Evolutionary conservation across 2,113 vertebrate species (phyloP), one percentile per base, ranked within the genome.

Genomic region (Chaetodon trifascialis): DNA sequence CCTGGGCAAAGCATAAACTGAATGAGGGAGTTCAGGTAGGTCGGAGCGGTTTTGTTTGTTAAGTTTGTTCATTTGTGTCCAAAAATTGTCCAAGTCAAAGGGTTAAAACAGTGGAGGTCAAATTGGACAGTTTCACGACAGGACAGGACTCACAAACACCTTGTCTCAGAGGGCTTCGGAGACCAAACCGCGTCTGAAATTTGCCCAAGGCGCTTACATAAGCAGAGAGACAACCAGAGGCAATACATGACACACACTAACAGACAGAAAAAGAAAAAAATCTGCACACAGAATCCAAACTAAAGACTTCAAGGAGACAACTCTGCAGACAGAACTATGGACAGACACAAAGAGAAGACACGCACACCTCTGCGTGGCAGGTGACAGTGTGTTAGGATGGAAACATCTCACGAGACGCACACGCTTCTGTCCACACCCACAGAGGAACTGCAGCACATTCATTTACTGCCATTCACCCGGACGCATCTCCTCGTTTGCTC

Each of bases 401-500:
- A 82, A 87, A 75, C 73, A 62, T 65, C 60, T 62, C 60, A 65
- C 42, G 46, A 76, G 25, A 87, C 4, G 59, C 44, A 56, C 25
- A 73, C 14, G 58, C 30, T 49, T 19, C 42, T 7, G 38, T 52
- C 2, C 47, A 44, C 40, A 55, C n/a, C 7, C 34, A 79, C 72
- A 79, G 46, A 72, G 56, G n/a, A 4, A 73, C 34, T 34, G n/a
- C 34, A 56, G 14, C 30, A 36, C 76, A 76, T 76, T 85, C 38
- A 49, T 68, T 79, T 77, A 56, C 68, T 69, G 69, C 51, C 56
- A 62, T 64, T 36, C 34, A 74, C 38, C 40, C 69, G 75, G 67
- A 80, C 54, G n/a, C 49, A 47, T 78, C 58, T 65, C 21, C 60
- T 64, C 80, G 52, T 87, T 64, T 49, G 66, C 78, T 83, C 15